A percentile compares a stretch with the other conserved stretches of the same genome.
phyloP scores from a whole-genome alignment of 2,888 invertebrate genomes.

The Bugulina stolonifera region DNA sequence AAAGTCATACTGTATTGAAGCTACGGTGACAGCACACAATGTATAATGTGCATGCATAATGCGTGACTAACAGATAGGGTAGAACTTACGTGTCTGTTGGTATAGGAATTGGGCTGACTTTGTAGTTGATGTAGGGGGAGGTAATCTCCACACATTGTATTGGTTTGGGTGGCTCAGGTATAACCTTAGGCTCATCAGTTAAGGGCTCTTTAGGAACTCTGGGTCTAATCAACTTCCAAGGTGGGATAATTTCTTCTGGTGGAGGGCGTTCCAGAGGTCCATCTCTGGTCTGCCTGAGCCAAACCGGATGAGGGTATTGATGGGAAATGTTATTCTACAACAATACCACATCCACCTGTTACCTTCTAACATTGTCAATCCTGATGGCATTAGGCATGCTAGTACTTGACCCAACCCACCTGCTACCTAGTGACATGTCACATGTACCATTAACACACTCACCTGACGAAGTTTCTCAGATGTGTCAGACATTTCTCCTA shows the following conservation, averaged over 20 bases:
- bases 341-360: neutral
- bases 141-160: constrained; percentile 50
- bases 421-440: neutral
- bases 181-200: constrained; percentile 43
- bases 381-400: neutral
- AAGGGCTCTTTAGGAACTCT: constrained; percentile 46
- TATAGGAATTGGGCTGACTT: constrained; percentile 49
- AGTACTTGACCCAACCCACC: neutral
- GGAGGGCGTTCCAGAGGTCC: constrained; percentile 52
- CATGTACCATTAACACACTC: neutral
- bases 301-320: constrained; percentile 50
- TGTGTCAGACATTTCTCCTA: constrained; percentile 49
- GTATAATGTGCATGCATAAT: too few species aligned
- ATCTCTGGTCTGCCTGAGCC: constrained; percentile 50
- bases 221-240: constrained; percentile 53
- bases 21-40: too few species aligned
- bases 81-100: constrained; percentile 50
- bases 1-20: too few species aligned
- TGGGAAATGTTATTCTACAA: constrained; percentile 39
- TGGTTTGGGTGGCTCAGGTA: constrained; percentile 41
- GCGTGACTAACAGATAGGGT: too few species aligned
- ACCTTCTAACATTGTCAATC: neutral
- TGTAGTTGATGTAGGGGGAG: constrained; percentile 51
- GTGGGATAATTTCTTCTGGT: constrained; percentile 46
- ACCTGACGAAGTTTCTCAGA: constrained; percentile 44